phyloP scores from a whole-genome alignment of 2,113 vertebrate species.

The Brachyhypopomus occidentalis region DNA sequence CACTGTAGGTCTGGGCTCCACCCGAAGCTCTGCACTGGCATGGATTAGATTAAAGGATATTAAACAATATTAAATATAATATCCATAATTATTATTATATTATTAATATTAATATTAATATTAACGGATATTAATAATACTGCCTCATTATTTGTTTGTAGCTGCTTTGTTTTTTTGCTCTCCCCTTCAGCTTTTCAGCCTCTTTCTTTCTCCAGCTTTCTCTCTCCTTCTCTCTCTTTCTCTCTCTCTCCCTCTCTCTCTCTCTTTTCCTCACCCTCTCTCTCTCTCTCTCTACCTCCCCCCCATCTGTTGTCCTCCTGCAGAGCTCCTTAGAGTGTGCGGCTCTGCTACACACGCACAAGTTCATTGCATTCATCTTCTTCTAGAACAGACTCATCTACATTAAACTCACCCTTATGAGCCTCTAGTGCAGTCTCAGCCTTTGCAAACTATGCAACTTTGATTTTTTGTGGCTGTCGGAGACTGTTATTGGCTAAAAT shows the following conservation, averaged over 20 bases:
- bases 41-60: no score
- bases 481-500: conserved; percentile 48
- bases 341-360: neutral
- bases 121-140: neutral
- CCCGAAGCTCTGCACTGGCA: neutral
- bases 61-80: no score
- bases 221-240: no score
- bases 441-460: neutral
- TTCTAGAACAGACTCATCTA: neutral
- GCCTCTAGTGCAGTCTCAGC: conserved; percentile 5
- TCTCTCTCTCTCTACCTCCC: no score
- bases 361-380: neutral
- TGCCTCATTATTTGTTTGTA: neutral
- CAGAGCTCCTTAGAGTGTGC: neutral
- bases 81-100: no score
- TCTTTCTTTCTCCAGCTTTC: neutral
- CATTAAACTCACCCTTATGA: conserved; percentile 1
- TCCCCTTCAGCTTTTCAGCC: neutral
- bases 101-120: no score
- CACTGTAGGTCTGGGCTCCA: neutral
- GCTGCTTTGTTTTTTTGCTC: neutral
- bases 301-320: neutral
- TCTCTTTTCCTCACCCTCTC: no score
- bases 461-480: neutral
- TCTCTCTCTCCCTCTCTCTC: no score